Conservation (phyloP, 2,888 invertebrate genomes). For the Ecliptopera silaceata region DNA sequence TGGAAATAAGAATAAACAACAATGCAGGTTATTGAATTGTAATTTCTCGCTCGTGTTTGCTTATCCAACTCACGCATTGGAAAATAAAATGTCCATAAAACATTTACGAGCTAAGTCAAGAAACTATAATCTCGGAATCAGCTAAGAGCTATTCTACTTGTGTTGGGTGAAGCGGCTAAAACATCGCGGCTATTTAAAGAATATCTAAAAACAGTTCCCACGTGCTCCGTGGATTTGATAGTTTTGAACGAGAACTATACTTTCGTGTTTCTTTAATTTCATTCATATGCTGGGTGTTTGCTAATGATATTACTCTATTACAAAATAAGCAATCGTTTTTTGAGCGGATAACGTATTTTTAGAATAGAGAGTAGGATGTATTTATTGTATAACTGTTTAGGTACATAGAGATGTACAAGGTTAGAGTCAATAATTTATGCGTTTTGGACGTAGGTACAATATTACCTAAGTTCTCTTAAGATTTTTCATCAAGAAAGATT, state of each 20-base stretch:
- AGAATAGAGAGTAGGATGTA: too few species aligned
- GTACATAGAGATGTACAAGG: too few species aligned
- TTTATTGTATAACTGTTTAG: too few species aligned
- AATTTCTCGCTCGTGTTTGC: not conserved
- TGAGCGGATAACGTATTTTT: too few species aligned
- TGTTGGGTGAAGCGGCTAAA: constrained; percentile 27
- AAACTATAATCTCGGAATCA: constrained; percentile 30
- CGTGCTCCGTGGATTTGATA: constrained; percentile 31
- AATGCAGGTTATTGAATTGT: not conserved
- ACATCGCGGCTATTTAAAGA: constrained; percentile 35
- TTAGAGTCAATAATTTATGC: too few species aligned
- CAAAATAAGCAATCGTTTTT: too few species aligned
- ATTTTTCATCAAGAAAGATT: too few species aligned
- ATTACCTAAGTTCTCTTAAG: too few species aligned
- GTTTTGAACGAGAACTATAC: constrained; percentile 14
- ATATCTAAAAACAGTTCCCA: constrained; percentile 35
- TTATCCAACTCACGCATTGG: constrained; percentile 9
- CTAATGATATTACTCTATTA: too few species aligned
- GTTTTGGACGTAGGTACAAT: too few species aligned
- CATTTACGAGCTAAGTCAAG: constrained; percentile 27
- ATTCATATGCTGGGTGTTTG: not conserved
- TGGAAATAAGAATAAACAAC: not conserved
- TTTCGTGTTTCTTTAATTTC: not conserved
- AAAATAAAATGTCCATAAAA: constrained; percentile 28
- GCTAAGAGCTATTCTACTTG: constrained; percentile 24